Percentiles rank a stretch among this genome's conserved stretches.
Evolutionary conservation across 2,888 invertebrate species (phyloP).

Genomic region (Steromphala cineraria): DNA sequence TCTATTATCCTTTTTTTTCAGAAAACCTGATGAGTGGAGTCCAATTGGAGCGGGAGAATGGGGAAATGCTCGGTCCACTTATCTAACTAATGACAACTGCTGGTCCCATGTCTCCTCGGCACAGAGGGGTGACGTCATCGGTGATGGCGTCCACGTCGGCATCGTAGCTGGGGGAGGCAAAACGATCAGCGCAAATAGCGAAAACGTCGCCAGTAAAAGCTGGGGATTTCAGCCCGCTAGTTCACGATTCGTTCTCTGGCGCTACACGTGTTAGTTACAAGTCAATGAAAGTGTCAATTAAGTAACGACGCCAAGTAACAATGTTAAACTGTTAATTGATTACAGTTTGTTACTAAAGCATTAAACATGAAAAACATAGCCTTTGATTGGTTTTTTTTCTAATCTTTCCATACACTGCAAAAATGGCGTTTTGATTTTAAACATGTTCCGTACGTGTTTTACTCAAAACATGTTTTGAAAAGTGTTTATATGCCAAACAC

Average conservation of each 20-base stretch:
- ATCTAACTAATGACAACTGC: background rate
- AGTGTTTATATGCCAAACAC: too few relatives aligned
- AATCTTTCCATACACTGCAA: too few relatives aligned
- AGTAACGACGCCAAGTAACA: too few relatives aligned
- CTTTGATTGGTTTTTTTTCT: too few relatives aligned
- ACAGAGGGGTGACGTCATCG: constrained; percentile 28
- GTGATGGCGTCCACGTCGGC: constrained; percentile 29
- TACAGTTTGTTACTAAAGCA: too few relatives aligned
- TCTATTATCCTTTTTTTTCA: too few relatives aligned
- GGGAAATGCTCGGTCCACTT: constrained; percentile 28
- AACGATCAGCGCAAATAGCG: constrained; percentile 24
- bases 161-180: constrained; percentile 12
- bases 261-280: constrained; percentile 10
- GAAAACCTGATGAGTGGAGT: too few relatives aligned
- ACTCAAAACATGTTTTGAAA: too few relatives aligned
- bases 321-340: too few relatives aligned
- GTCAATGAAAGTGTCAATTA: background rate
- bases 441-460: too few relatives aligned
- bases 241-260: background rate
- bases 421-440: too few relatives aligned
- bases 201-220: constrained; percentile 28
- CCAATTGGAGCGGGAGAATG: constrained; percentile 39
- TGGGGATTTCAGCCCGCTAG: constrained; percentile 26
- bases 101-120: constrained; percentile 4
- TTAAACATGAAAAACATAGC: too few relatives aligned